Conservation (phyloP, 2,888 invertebrate genomes). For the Synergus japonicus region DNA sequence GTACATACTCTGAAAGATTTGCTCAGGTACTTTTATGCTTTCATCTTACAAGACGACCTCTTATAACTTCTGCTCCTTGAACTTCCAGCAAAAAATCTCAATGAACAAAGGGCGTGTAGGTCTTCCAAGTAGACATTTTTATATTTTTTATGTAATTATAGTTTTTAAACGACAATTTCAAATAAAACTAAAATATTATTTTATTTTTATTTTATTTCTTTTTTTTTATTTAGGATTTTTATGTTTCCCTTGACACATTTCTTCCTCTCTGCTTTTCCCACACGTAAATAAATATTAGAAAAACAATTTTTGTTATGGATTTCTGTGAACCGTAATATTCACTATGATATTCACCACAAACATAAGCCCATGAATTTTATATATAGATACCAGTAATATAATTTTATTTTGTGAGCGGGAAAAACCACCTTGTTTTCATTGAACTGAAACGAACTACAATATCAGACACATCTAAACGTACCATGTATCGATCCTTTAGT, state of each 20-base stretch:
- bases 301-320: background rate
- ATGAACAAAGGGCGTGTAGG: background rate
- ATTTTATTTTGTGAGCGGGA: background rate
- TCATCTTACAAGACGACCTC: conserved; percentile 34
- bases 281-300: background rate
- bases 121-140: background rate
- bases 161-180: too few relatives aligned
- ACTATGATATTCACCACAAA: background rate
- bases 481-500: conserved; percentile 50
- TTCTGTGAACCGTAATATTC: background rate
- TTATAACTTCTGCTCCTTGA: conserved; percentile 53
- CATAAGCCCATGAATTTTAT: background rate
- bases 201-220: too few relatives aligned
- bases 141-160: too few relatives aligned
- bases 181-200: too few relatives aligned
- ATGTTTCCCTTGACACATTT: too few relatives aligned
- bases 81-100: conserved; percentile 47
- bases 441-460: background rate
- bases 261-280: background rate
- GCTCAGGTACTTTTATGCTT: conserved; percentile 22
- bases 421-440: background rate
- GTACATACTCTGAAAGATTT: conserved; percentile 21
- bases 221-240: too few relatives aligned
- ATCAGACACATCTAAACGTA: background rate
- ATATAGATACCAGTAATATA: background rate